These are phyloP conservation scores for Hypolimnas misippus DNA, from an alignment of 2,888 invertebrate genomes.

Conservation along the genomic window DNA sequence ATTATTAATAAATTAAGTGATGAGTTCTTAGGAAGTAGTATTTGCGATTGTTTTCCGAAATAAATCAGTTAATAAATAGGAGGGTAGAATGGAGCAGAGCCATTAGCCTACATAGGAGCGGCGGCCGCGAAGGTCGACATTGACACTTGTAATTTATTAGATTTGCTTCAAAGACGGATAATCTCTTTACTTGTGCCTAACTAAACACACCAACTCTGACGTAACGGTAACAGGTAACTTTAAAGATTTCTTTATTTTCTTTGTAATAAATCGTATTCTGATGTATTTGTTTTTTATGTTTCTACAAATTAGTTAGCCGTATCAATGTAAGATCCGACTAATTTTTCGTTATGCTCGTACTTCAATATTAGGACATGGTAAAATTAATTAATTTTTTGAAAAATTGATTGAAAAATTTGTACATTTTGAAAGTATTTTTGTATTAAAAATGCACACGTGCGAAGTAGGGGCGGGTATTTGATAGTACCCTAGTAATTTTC, in stretches of 20 bases:
- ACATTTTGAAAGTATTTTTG: no score
- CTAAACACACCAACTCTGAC: constrained; percentile 23
- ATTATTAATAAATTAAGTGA: constrained; percentile 9
- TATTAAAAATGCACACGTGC: no score
- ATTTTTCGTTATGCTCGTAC: no score
- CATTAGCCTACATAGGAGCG: constrained; percentile 50
- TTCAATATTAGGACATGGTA: no score
- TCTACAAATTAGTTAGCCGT: no score
- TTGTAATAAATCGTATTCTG: background rate
- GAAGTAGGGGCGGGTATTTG: no score
- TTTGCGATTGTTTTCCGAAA: constrained; percentile 46
- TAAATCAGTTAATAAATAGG: constrained; percentile 45
- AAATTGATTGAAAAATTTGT: no score
- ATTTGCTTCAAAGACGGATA: constrained; percentile 69
- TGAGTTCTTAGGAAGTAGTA: constrained; percentile 33
- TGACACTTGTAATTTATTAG: constrained; percentile 77
- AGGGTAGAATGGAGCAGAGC: constrained; percentile 35
- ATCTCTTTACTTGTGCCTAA: constrained; percentile 60
- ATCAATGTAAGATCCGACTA: no score
- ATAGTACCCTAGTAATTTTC: no score
- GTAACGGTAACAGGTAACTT: constrained; percentile 17
- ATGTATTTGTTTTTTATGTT: background rate
- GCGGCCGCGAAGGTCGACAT: constrained; percentile 58
- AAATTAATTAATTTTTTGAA: no score
- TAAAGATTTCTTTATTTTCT: constrained; percentile 20